Evolutionary conservation across 2,113 vertebrate genomes (phyloP).

Genomic region (Delphinus delphis): DNA sequence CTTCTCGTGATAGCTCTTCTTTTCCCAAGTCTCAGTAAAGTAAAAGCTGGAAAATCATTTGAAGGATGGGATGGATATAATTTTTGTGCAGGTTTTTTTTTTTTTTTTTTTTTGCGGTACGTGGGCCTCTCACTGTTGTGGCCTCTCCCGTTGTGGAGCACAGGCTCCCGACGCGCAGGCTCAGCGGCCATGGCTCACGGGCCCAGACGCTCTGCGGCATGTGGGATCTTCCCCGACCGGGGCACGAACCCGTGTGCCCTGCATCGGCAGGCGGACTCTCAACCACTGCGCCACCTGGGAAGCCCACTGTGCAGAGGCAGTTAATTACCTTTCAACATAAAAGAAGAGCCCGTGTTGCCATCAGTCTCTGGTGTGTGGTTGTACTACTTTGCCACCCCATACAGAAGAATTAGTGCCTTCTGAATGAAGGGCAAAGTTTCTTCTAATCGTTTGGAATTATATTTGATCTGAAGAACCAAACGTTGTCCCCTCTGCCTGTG

Average conservation of each 20-base stretch:
- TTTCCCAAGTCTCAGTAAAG: not conserved
- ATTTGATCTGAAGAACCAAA: slow-evolving; percentile 78
- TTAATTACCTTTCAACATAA: not conserved
- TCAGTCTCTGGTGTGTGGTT: slow-evolving; percentile 59
- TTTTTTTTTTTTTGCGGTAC: too few relatives aligned
- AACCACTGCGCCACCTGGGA: too few relatives aligned
- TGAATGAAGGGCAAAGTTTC: slow-evolving; percentile 72
- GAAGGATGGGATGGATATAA: slow-evolving; percentile 14
- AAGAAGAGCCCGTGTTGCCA: not conserved
- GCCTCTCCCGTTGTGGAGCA: too few relatives aligned
- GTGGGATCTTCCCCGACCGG: too few relatives aligned
- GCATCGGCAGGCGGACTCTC: too few relatives aligned
- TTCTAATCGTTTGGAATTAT: slow-evolving; percentile 77
- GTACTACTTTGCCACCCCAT: not conserved
- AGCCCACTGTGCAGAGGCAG: not conserved
- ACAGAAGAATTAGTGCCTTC: slow-evolving; percentile 46
- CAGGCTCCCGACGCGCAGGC: too few relatives aligned
- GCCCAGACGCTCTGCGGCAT: too few relatives aligned
- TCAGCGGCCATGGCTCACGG: too few relatives aligned
- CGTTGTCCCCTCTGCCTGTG: slow-evolving; percentile 78
- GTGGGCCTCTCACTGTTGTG: too few relatives aligned
- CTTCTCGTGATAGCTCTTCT: not conserved
- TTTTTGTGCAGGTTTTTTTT: not conserved
- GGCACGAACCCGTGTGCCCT: too few relatives aligned
- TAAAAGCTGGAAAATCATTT: slow-evolving; percentile 21